Base-by-base conservation (phyloP, 2,797 vertebrate genomes). In the Meriones psammophilus region DNA sequence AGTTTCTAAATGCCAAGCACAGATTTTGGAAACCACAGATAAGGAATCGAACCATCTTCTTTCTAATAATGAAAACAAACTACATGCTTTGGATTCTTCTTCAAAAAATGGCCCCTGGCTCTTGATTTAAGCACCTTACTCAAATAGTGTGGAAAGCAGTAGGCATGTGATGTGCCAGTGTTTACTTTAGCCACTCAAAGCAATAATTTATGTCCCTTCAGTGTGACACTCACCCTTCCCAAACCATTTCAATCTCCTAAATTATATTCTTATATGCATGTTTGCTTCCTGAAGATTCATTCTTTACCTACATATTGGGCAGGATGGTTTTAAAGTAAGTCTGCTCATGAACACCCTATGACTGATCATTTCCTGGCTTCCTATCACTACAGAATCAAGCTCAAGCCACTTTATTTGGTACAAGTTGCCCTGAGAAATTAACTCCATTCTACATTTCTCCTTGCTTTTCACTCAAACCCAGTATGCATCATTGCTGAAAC, bases 251-350 rank as follows among this genome's bases (percentile, higher is more conserved):
- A 42, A 33, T 5, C 3, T 36, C 42, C 28, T 39, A 22, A 69
- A 76, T 36, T 39, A 46, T 46, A 76, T 76, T 84, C 68, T 76
- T 78, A 22, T 54, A 42, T 13, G 1, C 28, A 69, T 79, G 54
- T 76, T 94, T 64, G 17, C 36, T 89, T 74, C 30, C 76, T 92
- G 5, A 24, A 97, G 91, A 64, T n/a, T 42, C 22, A 71, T 42
- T 93, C 60, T 95, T 96, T 71, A 89, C 28, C 78, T 28, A 69
- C 15, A 73, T 50, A 9, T 69, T 33, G 81, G n/a, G 26, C 14
- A 6, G 39, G 87, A 78, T 95, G 92, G 92, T 89, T 74, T 92
- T 46, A 79, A 96, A 96, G 42, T 50, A 77, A 89, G 84, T 91
- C 24, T 92, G 28, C 22, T 87, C n/a, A 56, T 26, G 33, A 36